A percentile compares a stretch with the other conserved stretches of the same genome.
Evolutionary conservation across 2,113 vertebrate species (phyloP).

Genomic region (Limanda limanda): DNA sequence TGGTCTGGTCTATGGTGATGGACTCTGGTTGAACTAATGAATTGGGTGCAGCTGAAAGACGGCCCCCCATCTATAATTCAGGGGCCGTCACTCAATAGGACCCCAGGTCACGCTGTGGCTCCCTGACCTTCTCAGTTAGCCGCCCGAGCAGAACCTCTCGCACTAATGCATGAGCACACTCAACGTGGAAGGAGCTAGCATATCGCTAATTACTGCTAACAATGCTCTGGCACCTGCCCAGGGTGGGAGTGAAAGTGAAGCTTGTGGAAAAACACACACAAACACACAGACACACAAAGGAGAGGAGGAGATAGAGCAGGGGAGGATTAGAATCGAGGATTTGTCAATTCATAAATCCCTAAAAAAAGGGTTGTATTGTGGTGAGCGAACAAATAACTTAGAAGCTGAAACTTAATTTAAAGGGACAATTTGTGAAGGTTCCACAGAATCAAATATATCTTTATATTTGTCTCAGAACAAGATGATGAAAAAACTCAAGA

Average conservation of each 20-base stretch:
- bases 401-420: no score
- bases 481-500: no score
- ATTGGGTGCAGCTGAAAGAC: conserved; percentile 58
- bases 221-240: conserved; percentile 2
- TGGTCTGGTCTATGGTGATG: conserved; percentile 28
- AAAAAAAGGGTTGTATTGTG: no score
- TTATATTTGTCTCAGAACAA: no score
- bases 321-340: no score
- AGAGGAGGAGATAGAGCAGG: no score
- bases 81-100: conserved; percentile 55
- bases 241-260: conserved; percentile 47
- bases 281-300: no score
- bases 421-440: no score
- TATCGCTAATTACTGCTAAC: conserved; percentile 23
- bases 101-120: conserved; percentile 52
- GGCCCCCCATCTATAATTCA: conserved; percentile 71
- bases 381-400: no score
- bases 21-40: conserved; percentile 56
- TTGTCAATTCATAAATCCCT: no score
- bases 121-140: conserved; percentile 63
- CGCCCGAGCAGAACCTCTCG: conserved; percentile 10
- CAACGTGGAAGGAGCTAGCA: conserved; percentile 18
- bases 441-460: no score
- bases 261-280: background rate
- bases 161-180: background rate